These are phyloP conservation scores for Myotis lucifugus DNA, from an alignment of 2,113 vertebrate genomes.

Conservation along the genomic window DNA sequence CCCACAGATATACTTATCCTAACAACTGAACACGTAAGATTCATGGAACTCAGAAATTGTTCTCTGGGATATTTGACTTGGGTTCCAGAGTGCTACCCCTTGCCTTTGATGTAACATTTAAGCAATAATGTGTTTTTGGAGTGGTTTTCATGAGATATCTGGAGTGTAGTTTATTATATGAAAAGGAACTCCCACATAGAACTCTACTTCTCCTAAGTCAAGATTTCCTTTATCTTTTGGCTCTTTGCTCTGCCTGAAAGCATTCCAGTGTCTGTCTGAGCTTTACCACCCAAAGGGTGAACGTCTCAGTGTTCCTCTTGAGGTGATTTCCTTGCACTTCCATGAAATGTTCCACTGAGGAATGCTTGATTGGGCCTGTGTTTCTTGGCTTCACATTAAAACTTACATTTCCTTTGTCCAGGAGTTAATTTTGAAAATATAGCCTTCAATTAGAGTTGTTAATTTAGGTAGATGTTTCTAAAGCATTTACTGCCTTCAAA, in stretches of 20 bases:
- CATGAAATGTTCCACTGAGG: not conserved
- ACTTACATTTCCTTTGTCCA: slow-evolving; percentile 59
- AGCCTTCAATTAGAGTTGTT: slow-evolving; percentile 50
- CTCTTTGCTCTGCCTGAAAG: slow-evolving; percentile 56
- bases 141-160: slow-evolving; percentile 56
- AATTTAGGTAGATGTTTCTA: slow-evolving; percentile 44
- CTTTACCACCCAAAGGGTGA: slow-evolving; percentile 63
- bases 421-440: slow-evolving; percentile 59
- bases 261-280: slow-evolving; percentile 45
- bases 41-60: not conserved
- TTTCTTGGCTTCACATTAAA: slow-evolving; percentile 67
- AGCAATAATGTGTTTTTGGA: slow-evolving; percentile 65
- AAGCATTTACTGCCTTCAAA: slow-evolving; percentile 6
- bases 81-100: not conserved
- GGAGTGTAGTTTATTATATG: slow-evolving; percentile 51
- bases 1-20: not conserved
- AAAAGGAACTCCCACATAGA: slow-evolving; percentile 75
- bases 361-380: slow-evolving; percentile 16
- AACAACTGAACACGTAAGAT: not conserved
- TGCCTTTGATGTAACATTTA: slow-evolving; percentile 57
- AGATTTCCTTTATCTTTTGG: slow-evolving; percentile 70
- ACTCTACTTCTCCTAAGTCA: slow-evolving; percentile 41
- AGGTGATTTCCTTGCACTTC: slow-evolving; percentile 31
- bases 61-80: slow-evolving; percentile 15
- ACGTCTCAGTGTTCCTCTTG: slow-evolving; percentile 58